Conservation (phyloP, 2,888 invertebrate genomes). For the Syrista parreyssii region DNA sequence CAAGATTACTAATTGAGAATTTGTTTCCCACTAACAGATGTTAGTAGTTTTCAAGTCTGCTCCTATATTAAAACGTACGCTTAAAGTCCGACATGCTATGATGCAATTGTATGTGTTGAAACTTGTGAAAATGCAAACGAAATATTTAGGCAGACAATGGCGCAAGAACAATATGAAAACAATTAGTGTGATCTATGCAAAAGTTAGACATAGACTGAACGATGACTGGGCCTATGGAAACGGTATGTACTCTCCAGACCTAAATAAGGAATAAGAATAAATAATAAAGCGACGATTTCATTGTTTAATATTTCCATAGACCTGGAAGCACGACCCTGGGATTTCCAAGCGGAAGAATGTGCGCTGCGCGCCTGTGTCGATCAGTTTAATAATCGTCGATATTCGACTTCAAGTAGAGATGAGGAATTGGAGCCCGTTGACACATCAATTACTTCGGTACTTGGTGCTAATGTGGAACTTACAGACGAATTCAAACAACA, state of each 20-base stretch:
- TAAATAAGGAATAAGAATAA: neutral
- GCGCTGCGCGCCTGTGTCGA: constrained; percentile 94
- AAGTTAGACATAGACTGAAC: constrained; percentile 94
- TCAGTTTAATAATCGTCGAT: constrained; percentile 93
- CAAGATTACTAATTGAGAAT: neutral
- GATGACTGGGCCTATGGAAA: constrained; percentile 99
- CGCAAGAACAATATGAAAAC: constrained; percentile 99
- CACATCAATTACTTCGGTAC: constrained; percentile 83
- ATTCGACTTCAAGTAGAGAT: constrained; percentile 68
- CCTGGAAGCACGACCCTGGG: constrained; percentile 97
- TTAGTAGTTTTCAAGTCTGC: constrained; percentile 99
- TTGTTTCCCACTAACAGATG: constrained; percentile 72
- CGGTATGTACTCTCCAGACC: constrained; percentile 67
- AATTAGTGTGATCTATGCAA: constrained; percentile 98
- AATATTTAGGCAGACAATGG: constrained; percentile 99
- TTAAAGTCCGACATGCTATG: constrained; percentile 95
- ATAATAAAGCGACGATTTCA: constrained; percentile 1
- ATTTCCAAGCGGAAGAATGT: constrained; percentile 98
- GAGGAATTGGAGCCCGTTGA: constrained; percentile 77
- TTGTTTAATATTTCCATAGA: constrained; percentile 68
- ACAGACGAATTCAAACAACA: constrained; percentile 93
- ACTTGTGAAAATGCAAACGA: constrained; percentile 98
- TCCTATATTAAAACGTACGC: constrained; percentile 94
- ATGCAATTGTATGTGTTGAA: constrained; percentile 98
- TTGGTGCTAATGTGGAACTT: constrained; percentile 83